These are phyloP conservation scores for Disparrhopalites patrizii DNA, from an alignment of 2,888 invertebrate genomes.

Conservation along the genomic window DNA sequence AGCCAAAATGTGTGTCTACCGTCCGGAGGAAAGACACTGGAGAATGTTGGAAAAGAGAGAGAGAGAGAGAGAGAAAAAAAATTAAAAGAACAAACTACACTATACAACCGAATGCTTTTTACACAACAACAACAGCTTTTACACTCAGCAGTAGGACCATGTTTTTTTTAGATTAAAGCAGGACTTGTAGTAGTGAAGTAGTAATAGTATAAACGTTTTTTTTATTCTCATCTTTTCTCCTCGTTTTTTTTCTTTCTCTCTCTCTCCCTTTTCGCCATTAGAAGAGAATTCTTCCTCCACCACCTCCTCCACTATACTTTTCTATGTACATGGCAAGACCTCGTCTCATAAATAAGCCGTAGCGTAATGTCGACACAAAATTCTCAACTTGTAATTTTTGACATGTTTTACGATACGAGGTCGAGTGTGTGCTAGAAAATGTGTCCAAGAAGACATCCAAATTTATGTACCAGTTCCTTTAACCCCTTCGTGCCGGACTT, in stretches of 20 bases:
- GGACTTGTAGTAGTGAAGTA: no score
- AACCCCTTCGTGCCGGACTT: neutral
- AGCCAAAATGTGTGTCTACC: no score
- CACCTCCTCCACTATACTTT: no score
- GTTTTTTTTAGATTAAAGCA: no score
- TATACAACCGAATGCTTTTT: no score
- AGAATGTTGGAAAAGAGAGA: slow-evolving; percentile 3
- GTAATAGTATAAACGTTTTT: no score
- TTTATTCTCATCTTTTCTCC: no score
- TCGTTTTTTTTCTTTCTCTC: no score
- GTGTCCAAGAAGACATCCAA: slow-evolving; percentile 37
- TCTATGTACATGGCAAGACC: slow-evolving; percentile 26
- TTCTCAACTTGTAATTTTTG: slow-evolving; percentile 38
- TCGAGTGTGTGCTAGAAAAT: slow-evolving; percentile 28
- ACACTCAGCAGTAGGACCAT: no score
- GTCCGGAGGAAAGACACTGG: no score
- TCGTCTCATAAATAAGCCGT: slow-evolving; percentile 35
- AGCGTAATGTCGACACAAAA: slow-evolving; percentile 37
- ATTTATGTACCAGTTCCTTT: slow-evolving; percentile 33
- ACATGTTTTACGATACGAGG: slow-evolving; percentile 41
- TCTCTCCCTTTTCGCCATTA: slow-evolving; percentile 26
- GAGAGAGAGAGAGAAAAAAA: slow-evolving; percentile 5
- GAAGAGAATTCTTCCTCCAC: slow-evolving; percentile 21
- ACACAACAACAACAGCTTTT: no score
- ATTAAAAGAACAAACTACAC: no score